Conservation (phyloP, 2,113 vertebrate species). For the Grammomys dolichurus region DNA sequence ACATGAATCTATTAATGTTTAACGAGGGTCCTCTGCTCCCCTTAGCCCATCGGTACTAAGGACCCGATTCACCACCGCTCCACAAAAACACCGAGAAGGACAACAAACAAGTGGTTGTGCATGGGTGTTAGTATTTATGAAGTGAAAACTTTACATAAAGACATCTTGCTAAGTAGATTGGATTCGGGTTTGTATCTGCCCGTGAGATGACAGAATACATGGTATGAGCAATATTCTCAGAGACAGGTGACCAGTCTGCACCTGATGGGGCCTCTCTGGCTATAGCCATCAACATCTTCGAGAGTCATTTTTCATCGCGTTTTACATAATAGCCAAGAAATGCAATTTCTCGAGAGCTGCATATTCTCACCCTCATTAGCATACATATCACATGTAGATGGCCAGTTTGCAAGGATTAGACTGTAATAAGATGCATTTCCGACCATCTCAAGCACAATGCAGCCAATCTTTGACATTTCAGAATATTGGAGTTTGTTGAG, state of each 20-base stretch:
- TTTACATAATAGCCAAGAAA: slow-evolving; percentile 51
- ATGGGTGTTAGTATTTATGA: slow-evolving; percentile 22
- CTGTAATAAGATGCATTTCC: background rate
- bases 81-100: background rate
- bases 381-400: background rate
- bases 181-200: background rate
- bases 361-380: slow-evolving; percentile 11
- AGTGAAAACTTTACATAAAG: slow-evolving; percentile 18
- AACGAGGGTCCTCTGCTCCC: slow-evolving; percentile 13
- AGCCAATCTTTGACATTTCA: slow-evolving; percentile 21
- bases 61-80: background rate
- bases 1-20: background rate
- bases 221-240: background rate
- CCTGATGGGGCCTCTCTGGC: background rate
- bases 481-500: background rate
- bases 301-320: slow-evolving; percentile 1
- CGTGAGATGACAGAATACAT: background rate
- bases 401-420: slow-evolving; percentile 37
- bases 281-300: background rate
- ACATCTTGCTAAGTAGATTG: slow-evolving; percentile 30
- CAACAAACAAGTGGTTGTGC: background rate
- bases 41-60: background rate
- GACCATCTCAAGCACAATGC: background rate
- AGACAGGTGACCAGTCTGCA: background rate
- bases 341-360: slow-evolving; percentile 18